These are phyloP conservation scores for Melanotaenia maccullochi DNA, from an alignment of 2,797 vertebrate genomes.

Conservation along the genomic window DNA sequence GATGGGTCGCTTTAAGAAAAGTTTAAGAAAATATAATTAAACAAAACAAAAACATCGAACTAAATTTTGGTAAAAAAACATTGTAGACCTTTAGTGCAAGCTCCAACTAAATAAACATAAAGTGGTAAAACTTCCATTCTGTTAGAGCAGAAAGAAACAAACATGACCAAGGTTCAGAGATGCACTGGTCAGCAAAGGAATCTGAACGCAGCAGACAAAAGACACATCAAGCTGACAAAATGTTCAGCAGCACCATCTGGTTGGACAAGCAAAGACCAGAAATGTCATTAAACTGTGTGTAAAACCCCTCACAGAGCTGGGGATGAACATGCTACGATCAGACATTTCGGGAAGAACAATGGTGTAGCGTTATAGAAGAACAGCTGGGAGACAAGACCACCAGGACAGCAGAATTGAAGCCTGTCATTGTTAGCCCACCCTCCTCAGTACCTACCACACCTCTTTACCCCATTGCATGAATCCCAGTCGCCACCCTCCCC, in stretches of 20 bases:
- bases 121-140: background rate
- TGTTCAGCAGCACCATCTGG: constrained; percentile 8
- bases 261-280: background rate
- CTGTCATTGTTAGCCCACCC: constrained; percentile 70
- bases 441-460: constrained; percentile 69
- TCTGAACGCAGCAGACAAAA: constrained; percentile 6
- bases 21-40: background rate
- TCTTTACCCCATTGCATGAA: constrained; percentile 75
- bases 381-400: constrained; percentile 72
- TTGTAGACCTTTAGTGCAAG: background rate
- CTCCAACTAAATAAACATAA: background rate
- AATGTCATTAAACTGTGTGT: background rate
- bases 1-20: background rate
- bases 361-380: constrained; percentile 36
- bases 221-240: constrained; percentile 5
- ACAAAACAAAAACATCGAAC: background rate
- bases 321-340: constrained; percentile 41
- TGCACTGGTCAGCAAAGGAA: background rate
- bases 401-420: constrained; percentile 63
- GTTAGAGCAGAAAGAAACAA: background rate
- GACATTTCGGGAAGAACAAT: background rate
- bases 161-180: constrained; percentile 2
- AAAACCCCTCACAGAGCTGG: background rate
- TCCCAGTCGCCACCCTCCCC: constrained; percentile 67
- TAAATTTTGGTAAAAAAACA: background rate